Evolutionary conservation across 1,140 invertebrate genomes (phyloP), one percentile per base, ranked within the genome.

Genomic region (Caenorhabditis inopinata): DNA sequence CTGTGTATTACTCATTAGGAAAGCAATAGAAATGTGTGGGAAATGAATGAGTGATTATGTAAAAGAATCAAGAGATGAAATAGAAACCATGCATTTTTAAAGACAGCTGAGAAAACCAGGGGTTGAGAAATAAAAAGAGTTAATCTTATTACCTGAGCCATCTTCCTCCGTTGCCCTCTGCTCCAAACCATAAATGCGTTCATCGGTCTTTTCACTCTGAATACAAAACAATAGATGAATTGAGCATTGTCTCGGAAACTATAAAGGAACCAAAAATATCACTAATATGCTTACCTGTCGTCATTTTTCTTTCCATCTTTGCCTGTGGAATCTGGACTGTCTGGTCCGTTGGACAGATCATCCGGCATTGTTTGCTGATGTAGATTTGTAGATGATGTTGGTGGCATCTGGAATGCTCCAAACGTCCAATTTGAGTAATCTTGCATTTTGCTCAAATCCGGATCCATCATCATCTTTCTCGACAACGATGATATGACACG

Each of bases 131-230:
- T 18, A n/a, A 68, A 58, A 23, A n/a, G 29, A 75, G 90, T 99
- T 96, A 90, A 99, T 99, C 0, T 96, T 89, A 98, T 98, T 87
- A 99, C 97, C 85, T 97, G 92, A 2, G 95, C 95, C 86, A 97
- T 97, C 89, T 96, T 90, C 46, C 89, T 78, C 42, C 90, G 83
- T 82, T 91, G 90, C 16, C 89, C 96, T 0, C 97, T 91, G 5
- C 95, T 97, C 97, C 97, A 99, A 12, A 99, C 97, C 97, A 99
- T 99, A 90, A 99, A 99, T 16, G 97, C 97, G 90, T 98, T 99
- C 97, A 99, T 99, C 0, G 97, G 97, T 82, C 97, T 91, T 89
- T 99, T 99, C 11, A 99, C 96, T 0, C 96, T 92, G 86, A 96
- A 80, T 58, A 85, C 83, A 25, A 32, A 23, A 58, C 51, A 58